Conservation (phyloP, 2,888 invertebrate genomes). For the Thalpophila matura region DNA sequence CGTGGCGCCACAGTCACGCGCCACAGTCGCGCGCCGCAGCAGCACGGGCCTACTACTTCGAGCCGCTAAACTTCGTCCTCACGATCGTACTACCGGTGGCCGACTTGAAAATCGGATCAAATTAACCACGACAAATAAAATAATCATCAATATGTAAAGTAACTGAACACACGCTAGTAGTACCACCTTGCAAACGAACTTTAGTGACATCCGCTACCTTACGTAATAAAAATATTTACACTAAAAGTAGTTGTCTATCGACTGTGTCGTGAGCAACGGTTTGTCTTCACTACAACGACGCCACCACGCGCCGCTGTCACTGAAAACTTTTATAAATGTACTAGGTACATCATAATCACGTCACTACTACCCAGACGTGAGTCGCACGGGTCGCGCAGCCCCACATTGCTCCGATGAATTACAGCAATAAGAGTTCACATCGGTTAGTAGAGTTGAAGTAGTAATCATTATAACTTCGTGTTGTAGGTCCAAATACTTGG, state of each 20-base stretch:
- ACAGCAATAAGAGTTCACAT: background rate
- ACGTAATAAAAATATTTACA: slow-evolving; percentile 37
- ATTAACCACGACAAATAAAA: background rate
- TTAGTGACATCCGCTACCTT: slow-evolving; percentile 10
- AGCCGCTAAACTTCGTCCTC: slow-evolving; percentile 17
- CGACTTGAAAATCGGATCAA: background rate
- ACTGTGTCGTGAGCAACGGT: slow-evolving; percentile 25
- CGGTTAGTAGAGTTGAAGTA: slow-evolving; percentile 11
- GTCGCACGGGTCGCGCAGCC: background rate
- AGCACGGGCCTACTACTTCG: background rate
- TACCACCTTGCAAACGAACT: slow-evolving; percentile 8
- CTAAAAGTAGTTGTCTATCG: slow-evolving; percentile 19
- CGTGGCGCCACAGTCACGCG: background rate
- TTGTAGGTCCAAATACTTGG: background rate
- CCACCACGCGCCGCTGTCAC: background rate
- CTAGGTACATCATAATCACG: slow-evolving; percentile 13
- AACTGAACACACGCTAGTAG: background rate
- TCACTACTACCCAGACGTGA: slow-evolving; percentile 4
- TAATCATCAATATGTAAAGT: background rate
- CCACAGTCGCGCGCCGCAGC: background rate
- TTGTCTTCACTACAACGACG: slow-evolving; percentile 5
- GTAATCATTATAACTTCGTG: slow-evolving; percentile 30
- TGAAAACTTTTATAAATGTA: slow-evolving; percentile 15
- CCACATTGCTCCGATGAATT: background rate
- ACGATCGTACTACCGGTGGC: background rate